phyloP scores from a whole-genome alignment of 2,113 vertebrate genomes.

The Haplotaxodon microlepis region DNA sequence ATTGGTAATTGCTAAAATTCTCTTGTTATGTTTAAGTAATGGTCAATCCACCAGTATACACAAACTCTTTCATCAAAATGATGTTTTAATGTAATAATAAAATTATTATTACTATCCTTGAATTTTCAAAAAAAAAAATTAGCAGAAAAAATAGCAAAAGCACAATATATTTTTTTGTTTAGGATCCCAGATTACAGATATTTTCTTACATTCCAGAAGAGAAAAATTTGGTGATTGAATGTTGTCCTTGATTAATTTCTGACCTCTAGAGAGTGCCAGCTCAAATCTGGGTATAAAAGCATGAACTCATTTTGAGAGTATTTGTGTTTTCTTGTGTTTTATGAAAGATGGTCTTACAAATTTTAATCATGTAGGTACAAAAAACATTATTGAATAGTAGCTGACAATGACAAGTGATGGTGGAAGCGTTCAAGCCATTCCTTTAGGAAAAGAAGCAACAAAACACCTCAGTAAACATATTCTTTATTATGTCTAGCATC shows the following conservation, averaged over 20 bases:
- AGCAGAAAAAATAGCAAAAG: background rate
- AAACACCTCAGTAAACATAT: background rate
- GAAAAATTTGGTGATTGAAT: background rate
- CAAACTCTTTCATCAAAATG: background rate
- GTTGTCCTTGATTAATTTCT: background rate
- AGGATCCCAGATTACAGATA: background rate
- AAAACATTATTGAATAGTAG: background rate
- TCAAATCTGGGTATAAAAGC: background rate
- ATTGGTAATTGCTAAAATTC: background rate
- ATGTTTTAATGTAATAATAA: background rate
- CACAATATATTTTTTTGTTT: background rate
- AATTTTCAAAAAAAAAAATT: fast-evolving
- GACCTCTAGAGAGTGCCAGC: background rate
- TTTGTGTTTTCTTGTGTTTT: background rate
- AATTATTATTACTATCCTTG: background rate
- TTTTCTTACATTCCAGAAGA: fast-evolving
- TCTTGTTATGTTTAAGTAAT: background rate
- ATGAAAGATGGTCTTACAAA: background rate
- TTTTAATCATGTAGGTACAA: background rate
- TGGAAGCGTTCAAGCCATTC: background rate
- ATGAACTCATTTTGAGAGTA: background rate
- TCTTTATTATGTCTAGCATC: background rate
- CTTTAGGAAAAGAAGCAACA: background rate
- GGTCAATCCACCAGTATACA: background rate
- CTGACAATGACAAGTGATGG: background rate